A percentile compares a stretch with the other conserved stretches of the same genome.
Evolutionary conservation across 1,140 invertebrate genomes (phyloP).

Genomic region (Hirudo medicinalis): DNA sequence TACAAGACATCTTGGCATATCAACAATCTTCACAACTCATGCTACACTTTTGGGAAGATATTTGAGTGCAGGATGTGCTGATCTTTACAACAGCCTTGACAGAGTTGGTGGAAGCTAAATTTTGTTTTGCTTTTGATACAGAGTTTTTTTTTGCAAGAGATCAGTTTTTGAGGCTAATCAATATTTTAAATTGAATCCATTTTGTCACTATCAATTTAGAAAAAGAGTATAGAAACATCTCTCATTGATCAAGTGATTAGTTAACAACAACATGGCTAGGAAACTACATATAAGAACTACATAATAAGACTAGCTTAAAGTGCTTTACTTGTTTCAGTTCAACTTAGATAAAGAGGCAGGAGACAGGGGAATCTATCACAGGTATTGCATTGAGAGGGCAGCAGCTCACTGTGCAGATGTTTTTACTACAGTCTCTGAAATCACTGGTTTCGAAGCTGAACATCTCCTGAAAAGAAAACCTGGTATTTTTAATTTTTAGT

Average conservation of each 20-base stretch:
- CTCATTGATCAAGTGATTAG: too few species aligned
- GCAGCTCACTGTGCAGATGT: slow-evolving; percentile 79
- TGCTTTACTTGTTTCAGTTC: slow-evolving; percentile 52
- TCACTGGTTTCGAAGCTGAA: slow-evolving; percentile 86
- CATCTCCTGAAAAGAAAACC: slow-evolving; percentile 88
- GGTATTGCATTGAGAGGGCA: slow-evolving; percentile 95
- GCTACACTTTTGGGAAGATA: slow-evolving; percentile 92
- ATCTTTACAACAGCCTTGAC: slow-evolving; percentile 97
- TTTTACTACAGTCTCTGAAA: slow-evolving; percentile 97
- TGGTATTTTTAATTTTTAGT: slow-evolving; percentile 28
- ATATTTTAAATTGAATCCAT: too few species aligned
- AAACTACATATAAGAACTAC: too few species aligned
- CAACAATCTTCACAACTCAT: slow-evolving; percentile 97
- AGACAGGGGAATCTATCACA: slow-evolving; percentile 93
- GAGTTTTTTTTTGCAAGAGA: too few species aligned
- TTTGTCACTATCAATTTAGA: too few species aligned
- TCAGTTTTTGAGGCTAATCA: too few species aligned
- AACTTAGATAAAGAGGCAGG: slow-evolving; percentile 95
- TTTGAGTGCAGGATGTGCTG: slow-evolving; percentile 89
- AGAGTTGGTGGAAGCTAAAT: slow-evolving; percentile 49
- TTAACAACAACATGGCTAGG: too few species aligned
- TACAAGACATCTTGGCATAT: slow-evolving; percentile 74
- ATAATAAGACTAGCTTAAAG: too few species aligned
- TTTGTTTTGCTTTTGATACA: too few species aligned
- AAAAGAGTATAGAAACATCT: too few species aligned